Evolutionary conservation across 2,113 vertebrate species (phyloP).

Genomic region (Stomatorhinus ivindoensis): DNA sequence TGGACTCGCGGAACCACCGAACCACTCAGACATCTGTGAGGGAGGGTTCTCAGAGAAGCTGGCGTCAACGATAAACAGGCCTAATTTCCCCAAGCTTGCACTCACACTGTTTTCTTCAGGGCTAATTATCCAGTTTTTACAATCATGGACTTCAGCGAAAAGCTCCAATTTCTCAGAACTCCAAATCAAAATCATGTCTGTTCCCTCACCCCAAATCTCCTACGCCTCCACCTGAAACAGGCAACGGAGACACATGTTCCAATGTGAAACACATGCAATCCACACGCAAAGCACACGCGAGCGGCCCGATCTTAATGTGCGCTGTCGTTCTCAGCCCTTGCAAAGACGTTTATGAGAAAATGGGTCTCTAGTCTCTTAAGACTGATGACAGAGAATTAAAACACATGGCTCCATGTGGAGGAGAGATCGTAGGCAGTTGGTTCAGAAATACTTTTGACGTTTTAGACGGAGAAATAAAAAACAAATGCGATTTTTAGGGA

Average conservation of each 20-base stretch:
- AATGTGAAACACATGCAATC: constrained; percentile 4
- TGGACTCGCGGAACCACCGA: neutral
- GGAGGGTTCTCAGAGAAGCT: neutral
- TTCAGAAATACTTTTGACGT: neutral
- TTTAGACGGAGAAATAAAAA: neutral
- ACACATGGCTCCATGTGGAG: neutral
- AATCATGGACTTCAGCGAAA: neutral
- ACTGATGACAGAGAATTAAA: neutral
- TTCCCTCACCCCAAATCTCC: neutral
- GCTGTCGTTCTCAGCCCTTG: neutral
- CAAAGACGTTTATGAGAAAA: neutral
- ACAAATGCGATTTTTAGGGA: neutral
- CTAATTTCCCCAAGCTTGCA: neutral
- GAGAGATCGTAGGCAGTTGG: neutral
- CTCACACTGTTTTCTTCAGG: neutral
- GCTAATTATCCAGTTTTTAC: neutral
- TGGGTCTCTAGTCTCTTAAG: neutral
- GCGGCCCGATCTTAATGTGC: neutral
- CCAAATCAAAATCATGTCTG: neutral
- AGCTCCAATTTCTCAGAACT: neutral
- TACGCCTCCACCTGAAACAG: neutral
- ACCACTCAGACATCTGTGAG: neutral
- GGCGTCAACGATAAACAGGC: neutral
- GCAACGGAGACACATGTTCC: neutral
- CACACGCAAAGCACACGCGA: neutral